phyloP scores from a whole-genome alignment of 1,140 invertebrate genomes.

The Phthorimaea operculella region DNA sequence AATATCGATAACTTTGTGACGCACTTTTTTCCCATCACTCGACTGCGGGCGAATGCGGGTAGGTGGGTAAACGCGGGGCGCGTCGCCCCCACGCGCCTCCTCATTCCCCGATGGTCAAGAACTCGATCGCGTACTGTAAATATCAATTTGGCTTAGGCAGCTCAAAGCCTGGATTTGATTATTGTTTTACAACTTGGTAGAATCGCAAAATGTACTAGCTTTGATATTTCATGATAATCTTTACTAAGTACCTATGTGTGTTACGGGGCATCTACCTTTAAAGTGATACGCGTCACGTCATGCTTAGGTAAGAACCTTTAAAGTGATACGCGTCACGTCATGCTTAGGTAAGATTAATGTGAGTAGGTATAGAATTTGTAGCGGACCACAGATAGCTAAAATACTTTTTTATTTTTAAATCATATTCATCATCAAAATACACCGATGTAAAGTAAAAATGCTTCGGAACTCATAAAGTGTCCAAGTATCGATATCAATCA shows the following conservation, averaged over 20 bases:
- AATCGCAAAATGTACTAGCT: too few species aligned
- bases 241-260: conserved; percentile 26
- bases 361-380: neutral
- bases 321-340: conserved; percentile 11
- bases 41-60: too few species aligned
- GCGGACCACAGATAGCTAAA: too few species aligned
- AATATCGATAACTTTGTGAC: too few species aligned
- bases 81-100: too few species aligned
- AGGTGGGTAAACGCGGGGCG: too few species aligned
- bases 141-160: conserved; percentile 10
- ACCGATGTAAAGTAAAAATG: neutral
- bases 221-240: conserved; percentile 19
- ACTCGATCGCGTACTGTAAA: too few species aligned
- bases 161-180: too few species aligned
- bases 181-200: conserved; percentile 4
- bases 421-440: too few species aligned
- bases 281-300: conserved; percentile 11
- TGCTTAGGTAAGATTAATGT: neutral
- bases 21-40: too few species aligned
- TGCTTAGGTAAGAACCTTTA: conserved; percentile 23
- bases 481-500: neutral
- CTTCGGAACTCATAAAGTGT: neutral
- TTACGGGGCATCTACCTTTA: conserved; percentile 23
- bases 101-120: too few species aligned
- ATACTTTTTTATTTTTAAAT: too few species aligned